phyloP scores from a whole-genome alignment of 2,113 vertebrate genomes.

The Coptodon bakossiorum region DNA sequence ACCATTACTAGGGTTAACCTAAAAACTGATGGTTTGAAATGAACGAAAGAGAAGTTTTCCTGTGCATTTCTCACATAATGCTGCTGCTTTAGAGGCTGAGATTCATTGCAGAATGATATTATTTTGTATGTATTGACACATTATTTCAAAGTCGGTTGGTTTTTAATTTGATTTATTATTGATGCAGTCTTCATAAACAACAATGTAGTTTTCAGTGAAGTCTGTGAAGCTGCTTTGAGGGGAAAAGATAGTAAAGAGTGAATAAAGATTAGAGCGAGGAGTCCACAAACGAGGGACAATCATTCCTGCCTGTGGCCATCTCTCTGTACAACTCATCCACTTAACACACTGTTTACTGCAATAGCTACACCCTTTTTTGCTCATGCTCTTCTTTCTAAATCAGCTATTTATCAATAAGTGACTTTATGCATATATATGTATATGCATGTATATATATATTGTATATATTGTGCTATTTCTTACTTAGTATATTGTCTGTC shows the following conservation, averaged over 20 bases:
- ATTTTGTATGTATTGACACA: background rate
- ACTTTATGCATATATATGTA: accelerated
- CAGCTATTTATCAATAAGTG: background rate
- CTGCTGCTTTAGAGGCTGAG: background rate
- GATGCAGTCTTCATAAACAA: background rate
- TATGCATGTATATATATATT: background rate
- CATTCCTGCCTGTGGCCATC: background rate
- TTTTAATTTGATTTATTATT: background rate
- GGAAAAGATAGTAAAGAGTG: background rate
- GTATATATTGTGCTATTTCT: background rate
- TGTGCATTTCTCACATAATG: background rate
- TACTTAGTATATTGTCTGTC: background rate
- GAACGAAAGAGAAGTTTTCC: background rate
- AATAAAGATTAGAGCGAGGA: background rate
- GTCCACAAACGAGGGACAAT: background rate
- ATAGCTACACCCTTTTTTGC: background rate
- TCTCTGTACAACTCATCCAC: background rate
- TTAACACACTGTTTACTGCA: background rate
- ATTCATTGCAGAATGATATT: accelerated
- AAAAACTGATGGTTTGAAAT: background rate
- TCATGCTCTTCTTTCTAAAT: background rate
- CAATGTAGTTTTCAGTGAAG: background rate
- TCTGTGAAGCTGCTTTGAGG: background rate
- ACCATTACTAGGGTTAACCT: background rate
- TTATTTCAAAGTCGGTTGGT: background rate